Percentiles rank a stretch among this genome's conserved stretches.
Evolutionary conservation across 2,888 invertebrate genomes (phyloP).

Genomic region (Papilio gigon): DNA sequence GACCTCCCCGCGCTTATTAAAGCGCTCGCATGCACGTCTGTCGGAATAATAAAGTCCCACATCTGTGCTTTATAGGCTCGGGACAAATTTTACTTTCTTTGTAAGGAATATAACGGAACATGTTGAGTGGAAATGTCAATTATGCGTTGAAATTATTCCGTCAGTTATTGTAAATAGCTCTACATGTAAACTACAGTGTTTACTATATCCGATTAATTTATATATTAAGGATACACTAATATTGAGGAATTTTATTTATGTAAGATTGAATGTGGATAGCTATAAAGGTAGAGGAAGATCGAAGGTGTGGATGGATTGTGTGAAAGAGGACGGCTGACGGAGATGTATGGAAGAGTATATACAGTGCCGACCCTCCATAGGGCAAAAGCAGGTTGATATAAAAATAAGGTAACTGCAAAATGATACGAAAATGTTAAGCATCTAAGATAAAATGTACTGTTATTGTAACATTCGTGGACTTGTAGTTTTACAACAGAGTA

Average conservation of each 20-base stretch:
- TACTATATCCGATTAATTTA: too few species aligned
- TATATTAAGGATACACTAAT: too few species aligned
- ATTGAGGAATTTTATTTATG: too few species aligned
- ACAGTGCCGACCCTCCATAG: too few species aligned
- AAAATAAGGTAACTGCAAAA: not conserved
- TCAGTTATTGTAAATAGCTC: too few species aligned
- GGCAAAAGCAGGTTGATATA: too few species aligned
- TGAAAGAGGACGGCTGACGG: too few species aligned
- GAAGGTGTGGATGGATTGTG: too few species aligned
- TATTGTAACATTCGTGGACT: not conserved
- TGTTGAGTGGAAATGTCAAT: slow-evolving; percentile 4
- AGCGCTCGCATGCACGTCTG: slow-evolving; percentile 32
- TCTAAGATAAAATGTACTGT: not conserved
- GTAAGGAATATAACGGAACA: slow-evolving; percentile 9
- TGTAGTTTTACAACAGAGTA: not conserved
- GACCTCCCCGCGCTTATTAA: slow-evolving; percentile 29
- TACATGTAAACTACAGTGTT: too few species aligned
- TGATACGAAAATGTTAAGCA: not conserved
- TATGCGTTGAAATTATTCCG: not conserved
- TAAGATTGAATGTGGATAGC: too few species aligned
- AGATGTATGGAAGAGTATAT: too few species aligned
- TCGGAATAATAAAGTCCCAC: slow-evolving; percentile 34
- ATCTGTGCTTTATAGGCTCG: slow-evolving; percentile 30
- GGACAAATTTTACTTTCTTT: slow-evolving; percentile 13
- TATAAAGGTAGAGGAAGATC: too few species aligned